A percentile compares a stretch with the other conserved stretches of the same genome.
Conservation (phyloP, 2,113 vertebrate species). For the Salvelinus alpinus region DNA sequence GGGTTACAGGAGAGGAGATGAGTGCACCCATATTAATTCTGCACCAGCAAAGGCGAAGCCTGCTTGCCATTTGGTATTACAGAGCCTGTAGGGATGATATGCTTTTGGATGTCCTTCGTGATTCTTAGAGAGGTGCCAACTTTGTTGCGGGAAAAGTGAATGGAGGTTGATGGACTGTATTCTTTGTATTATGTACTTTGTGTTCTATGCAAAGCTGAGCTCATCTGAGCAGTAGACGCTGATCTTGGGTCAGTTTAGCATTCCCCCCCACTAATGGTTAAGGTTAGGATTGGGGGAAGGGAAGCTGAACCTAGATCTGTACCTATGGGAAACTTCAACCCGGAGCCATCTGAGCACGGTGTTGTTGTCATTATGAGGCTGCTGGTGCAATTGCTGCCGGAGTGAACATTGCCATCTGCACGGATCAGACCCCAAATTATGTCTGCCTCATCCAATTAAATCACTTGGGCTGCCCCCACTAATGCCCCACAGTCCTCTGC, state of each 20-base stretch:
- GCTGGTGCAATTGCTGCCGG: constrained; percentile 47
- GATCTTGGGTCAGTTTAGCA: constrained; percentile 37
- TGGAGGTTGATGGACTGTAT: background rate
- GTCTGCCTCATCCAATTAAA: constrained; percentile 56
- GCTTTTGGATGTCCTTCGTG: background rate
- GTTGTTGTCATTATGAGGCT: constrained; percentile 24
- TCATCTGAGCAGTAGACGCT: constrained; percentile 4
- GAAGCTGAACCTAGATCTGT: no score
- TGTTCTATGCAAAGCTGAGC: background rate
- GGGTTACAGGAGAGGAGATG: background rate
- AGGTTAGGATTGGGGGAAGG: no score
- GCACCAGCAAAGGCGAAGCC: background rate
- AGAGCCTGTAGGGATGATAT: background rate
- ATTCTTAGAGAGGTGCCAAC: background rate
- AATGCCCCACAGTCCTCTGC: constrained; percentile 37
- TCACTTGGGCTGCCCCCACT: constrained; percentile 38
- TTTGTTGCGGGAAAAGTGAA: background rate
- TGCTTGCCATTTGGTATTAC: background rate
- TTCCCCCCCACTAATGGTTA: constrained; percentile 22
- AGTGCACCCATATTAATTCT: constrained; percentile 12
- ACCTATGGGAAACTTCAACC: no score
- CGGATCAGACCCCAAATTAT: constrained; percentile 34
- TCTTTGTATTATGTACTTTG: background rate
- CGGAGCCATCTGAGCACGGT: background rate
- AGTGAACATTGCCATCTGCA: constrained; percentile 59